Conservation (phyloP, 2,888 invertebrate species). For the Camptogramma bilineatum region DNA sequence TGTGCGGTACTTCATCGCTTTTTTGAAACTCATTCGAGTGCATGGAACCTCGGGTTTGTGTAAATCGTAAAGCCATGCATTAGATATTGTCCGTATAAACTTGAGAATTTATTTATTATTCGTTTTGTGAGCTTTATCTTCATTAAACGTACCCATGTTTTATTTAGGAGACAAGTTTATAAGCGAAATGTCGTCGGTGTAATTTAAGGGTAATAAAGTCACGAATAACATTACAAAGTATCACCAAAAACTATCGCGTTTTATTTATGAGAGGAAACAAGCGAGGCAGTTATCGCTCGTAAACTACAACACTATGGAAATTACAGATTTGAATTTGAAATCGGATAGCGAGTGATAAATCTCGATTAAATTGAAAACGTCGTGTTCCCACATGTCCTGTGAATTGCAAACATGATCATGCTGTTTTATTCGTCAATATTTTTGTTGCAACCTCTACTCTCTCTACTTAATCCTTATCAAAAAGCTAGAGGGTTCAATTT, state of each 20-base stretch:
- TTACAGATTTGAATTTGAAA: conserved; percentile 42
- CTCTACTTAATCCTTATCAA: conserved; percentile 6
- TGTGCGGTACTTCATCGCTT: conserved; percentile 57
- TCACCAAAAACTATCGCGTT: conserved; percentile 40
- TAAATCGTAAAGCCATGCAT: conserved; percentile 54
- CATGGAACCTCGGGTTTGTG: conserved; percentile 57
- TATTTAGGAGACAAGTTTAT: conserved; percentile 47
- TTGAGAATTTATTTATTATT: conserved; percentile 43
- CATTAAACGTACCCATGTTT: conserved; percentile 47
- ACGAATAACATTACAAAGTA: conserved; percentile 40
- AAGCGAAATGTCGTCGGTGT: conserved; percentile 43
- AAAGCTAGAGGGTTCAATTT: conserved; percentile 30
- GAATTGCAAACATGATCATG: conserved; percentile 68
- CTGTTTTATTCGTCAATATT: conserved; percentile 55
- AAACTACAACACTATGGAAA: conserved; percentile 34
- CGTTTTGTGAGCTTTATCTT: conserved; percentile 48
- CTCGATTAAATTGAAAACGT: conserved; percentile 64
- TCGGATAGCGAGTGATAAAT: conserved; percentile 50
- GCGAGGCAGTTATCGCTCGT: conserved; percentile 41
- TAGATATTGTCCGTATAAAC: conserved; percentile 52
- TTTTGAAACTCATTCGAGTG: conserved; percentile 68
- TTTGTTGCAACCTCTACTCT: conserved; percentile 37
- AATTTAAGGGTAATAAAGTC: conserved; percentile 45
- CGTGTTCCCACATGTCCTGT: conserved; percentile 71
- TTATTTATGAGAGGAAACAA: conserved; percentile 45